A percentile compares a stretch with the other conserved stretches of the same genome.
Conservation (phyloP, 1,140 invertebrate species). For the Polyergus mexicanus region DNA sequence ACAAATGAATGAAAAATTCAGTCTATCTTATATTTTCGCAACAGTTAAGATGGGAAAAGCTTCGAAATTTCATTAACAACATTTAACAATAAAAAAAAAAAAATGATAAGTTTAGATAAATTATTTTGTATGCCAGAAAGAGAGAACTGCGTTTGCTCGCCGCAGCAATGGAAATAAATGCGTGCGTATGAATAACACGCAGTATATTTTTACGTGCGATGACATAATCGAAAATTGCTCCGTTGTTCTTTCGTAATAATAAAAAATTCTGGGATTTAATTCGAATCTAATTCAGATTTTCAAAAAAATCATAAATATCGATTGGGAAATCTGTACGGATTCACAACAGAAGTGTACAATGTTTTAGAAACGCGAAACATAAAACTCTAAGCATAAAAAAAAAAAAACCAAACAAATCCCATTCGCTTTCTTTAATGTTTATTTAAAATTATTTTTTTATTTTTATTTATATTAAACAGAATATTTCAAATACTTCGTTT, state of each 20-base stretch:
- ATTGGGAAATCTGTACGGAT: too few relatives aligned
- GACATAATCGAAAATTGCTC: constrained; percentile 54
- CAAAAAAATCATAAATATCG: too few relatives aligned
- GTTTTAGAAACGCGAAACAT: too few relatives aligned
- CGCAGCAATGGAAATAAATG: constrained; percentile 19
- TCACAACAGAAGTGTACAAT: too few relatives aligned
- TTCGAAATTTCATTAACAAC: background rate
- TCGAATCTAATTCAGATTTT: too few relatives aligned
- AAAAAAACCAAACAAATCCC: too few relatives aligned
- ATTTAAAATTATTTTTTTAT: too few relatives aligned
- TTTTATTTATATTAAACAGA: too few relatives aligned
- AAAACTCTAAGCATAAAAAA: too few relatives aligned
- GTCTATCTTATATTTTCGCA: background rate
- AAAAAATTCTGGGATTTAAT: too few relatives aligned
- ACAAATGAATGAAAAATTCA: background rate
- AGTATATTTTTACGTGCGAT: constrained; percentile 50
- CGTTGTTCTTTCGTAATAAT: constrained; percentile 62
- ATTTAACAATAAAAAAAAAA: background rate
- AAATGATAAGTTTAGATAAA: background rate
- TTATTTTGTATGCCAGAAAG: background rate
- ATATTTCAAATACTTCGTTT: too few relatives aligned
- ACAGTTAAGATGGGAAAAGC: background rate
- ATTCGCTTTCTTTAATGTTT: too few relatives aligned
- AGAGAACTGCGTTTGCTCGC: background rate
- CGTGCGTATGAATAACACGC: background rate